phyloP scores from a whole-genome alignment of 1,140 invertebrate genomes.

The Aphaenogaster ashmeadi region DNA sequence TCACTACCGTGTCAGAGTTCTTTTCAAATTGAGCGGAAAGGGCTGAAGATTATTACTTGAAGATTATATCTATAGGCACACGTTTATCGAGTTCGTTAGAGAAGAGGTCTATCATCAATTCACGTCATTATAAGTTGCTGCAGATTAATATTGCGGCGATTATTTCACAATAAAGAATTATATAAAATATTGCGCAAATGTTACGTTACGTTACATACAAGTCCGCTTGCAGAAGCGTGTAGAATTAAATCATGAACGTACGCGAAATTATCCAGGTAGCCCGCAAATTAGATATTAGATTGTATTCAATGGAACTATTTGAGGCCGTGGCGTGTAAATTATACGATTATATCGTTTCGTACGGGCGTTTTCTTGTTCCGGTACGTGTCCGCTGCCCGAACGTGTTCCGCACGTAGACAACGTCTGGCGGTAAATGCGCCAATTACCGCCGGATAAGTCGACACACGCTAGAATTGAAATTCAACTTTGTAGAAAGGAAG shows the following conservation, averaged over 20 bases:
- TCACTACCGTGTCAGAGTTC: background rate
- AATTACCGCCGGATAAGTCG: conserved; percentile 56
- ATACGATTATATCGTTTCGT: conserved; percentile 49
- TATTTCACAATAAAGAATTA: conserved; percentile 21
- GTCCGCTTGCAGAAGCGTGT: conserved; percentile 2
- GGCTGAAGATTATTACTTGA: background rate
- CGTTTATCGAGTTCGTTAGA: background rate
- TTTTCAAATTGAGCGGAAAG: background rate
- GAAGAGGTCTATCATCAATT: conserved; percentile 10
- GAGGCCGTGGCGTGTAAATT: conserved; percentile 44
- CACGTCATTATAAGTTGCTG: background rate
- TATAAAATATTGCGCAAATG: conserved; percentile 30
- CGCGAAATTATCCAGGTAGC: conserved; percentile 47
- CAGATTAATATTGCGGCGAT: background rate
- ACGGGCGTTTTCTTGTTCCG: conserved; percentile 45
- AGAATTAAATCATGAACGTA: conserved; percentile 37
- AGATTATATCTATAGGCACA: background rate
- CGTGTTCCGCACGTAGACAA: conserved; percentile 41
- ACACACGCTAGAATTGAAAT: conserved; percentile 59
- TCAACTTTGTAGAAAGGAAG: conserved; percentile 62
- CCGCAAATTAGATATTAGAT: conserved; percentile 47
- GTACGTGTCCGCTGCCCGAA: conserved; percentile 17
- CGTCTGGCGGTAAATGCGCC: conserved; percentile 59
- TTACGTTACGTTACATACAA: background rate
- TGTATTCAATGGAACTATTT: conserved; percentile 20